Evolutionary conservation across 2,797 vertebrate genomes (phyloP), one percentile per base, ranked within the genome.

Genomic region (Glyptemys insculpta): DNA sequence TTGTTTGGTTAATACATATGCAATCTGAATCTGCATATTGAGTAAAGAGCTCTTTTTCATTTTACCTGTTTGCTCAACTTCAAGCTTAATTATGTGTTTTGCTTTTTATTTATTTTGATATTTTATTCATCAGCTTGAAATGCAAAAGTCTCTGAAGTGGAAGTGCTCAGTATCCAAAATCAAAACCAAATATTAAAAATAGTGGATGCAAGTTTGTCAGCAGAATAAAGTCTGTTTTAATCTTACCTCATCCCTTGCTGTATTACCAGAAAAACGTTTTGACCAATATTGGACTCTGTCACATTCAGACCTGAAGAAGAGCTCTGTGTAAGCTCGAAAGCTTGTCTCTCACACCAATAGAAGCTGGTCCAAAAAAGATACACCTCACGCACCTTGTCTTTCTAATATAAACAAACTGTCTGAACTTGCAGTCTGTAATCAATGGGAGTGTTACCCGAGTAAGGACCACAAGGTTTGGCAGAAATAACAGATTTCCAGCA

Each of bases 171-270:
- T 95, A 88, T 97, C 95, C 41, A 2, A 81, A 97, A 96, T 96
- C 96, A 97, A 97, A 97, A 96, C 88, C 86, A 96, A 95, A 92
- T 96, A 93, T 95, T 95, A 72, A 57, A 81, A 97, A 91, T 82
- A 88, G 85, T 93, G 96, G 93, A 96, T 91, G 96, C 94, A 95
- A 96, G 83, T 27, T 1, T 92, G 96, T 96, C 96, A 96, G 95
- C 93, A 97, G 37, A 97, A 96, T 96, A 94, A 96, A 97, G 92
- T 97, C 89, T 93, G 87, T 95, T 95, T 93, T 95, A 93, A 96
- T 93, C 86, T 91, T 96, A 96, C 93, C 83, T 95, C 52, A 23
- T 37, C 4, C 78, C 52, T 95, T 49, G 41, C 89, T 97, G 90
- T 96, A 89, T 34, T 94, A 91, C 83, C 92, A 68, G 82, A 90